Evolutionary conservation across 2,113 vertebrate species (phyloP).

Genomic region (Danionella cerebrum): DNA sequence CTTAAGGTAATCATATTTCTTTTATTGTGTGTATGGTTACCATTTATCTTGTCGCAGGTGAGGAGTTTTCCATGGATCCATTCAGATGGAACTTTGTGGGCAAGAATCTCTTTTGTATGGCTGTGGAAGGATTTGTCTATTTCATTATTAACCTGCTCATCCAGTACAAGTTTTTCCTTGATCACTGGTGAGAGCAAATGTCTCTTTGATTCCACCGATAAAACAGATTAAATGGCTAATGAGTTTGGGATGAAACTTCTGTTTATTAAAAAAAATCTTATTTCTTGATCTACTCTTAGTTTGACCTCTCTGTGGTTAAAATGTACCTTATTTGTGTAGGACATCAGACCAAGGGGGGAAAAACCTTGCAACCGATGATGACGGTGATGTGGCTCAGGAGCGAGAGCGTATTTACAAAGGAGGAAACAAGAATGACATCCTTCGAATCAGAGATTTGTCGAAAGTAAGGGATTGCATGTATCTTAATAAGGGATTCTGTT

Average conservation of each 20-base stretch:
- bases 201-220: background rate
- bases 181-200: slow-evolving; percentile 66
- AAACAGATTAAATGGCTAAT: no score
- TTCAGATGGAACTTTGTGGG: slow-evolving; percentile 91
- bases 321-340: slow-evolving; percentile 56
- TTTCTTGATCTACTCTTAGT: background rate
- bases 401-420: slow-evolving; percentile 76
- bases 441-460: slow-evolving; percentile 78
- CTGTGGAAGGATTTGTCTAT: slow-evolving; percentile 77
- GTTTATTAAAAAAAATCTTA: no score
- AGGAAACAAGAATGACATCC: slow-evolving; percentile 74
- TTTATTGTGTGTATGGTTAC: no score
- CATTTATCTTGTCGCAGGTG: slow-evolving; percentile 64
- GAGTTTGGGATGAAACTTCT: no score
- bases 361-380: slow-evolving; percentile 63
- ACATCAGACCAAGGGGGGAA: slow-evolving; percentile 43
- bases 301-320: background rate
- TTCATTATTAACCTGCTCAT: slow-evolving; percentile 81
- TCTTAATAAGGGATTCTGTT: no score
- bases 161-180: slow-evolving; percentile 75
- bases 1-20: no score
- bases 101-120: slow-evolving; percentile 85
- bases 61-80: slow-evolving; percentile 69
- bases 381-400: slow-evolving; percentile 86
- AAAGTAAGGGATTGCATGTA: slow-evolving; percentile 64